Percentiles rank a stretch among this genome's conserved stretches.
Evolutionary conservation across 2,888 invertebrate genomes (phyloP).

Genomic region (Zelleria hepariella): DNA sequence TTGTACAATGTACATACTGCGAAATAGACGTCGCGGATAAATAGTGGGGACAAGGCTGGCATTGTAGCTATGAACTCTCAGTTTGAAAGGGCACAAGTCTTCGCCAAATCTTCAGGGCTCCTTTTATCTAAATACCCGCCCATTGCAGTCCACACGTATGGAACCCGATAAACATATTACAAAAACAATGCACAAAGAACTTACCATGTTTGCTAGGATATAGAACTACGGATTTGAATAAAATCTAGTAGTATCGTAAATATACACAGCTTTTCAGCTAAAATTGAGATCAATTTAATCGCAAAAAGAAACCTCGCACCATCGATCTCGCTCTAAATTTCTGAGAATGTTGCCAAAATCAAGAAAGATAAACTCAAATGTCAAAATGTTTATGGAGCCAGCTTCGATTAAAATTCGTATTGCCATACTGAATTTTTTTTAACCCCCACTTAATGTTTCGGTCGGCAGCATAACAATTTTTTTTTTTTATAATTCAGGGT

Average conservation of each 20-base stretch:
- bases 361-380: constrained; percentile 2
- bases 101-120: background rate
- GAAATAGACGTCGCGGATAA: background rate
- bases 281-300: constrained; percentile 20
- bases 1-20: too few relatives aligned
- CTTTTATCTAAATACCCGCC: background rate
- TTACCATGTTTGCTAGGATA: constrained; percentile 3
- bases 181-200: background rate
- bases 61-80: background rate
- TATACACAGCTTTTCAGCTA: background rate
- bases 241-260: background rate
- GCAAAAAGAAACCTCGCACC: constrained; percentile 24
- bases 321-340: constrained; percentile 24
- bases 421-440: too few relatives aligned
- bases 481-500: too few relatives aligned
- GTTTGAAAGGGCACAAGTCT: background rate
- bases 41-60: background rate
- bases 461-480: too few relatives aligned
- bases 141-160: background rate
- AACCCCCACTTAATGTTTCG: too few relatives aligned
- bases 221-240: background rate
- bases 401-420: too few relatives aligned
- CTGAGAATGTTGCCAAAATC: constrained; percentile 5
- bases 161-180: background rate
- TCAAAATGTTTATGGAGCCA: background rate